Evolutionary conservation across 2,797 vertebrate genomes (phyloP).

Genomic region (Ctenopoma kingsleyae): DNA sequence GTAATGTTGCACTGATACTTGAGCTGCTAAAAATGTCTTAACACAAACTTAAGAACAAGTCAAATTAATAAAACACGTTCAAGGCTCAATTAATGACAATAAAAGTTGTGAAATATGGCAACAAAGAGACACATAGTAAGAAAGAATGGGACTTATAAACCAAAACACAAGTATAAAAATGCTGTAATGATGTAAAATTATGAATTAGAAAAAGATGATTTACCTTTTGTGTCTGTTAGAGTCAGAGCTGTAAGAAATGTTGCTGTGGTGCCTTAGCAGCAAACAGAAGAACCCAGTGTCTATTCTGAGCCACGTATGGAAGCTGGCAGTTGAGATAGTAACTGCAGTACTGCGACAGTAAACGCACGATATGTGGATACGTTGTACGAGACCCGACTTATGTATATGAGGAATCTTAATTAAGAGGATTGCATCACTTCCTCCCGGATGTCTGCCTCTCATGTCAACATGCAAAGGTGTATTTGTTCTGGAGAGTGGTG

Average conservation of each 20-base stretch:
- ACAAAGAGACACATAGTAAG: background rate
- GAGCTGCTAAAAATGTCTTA: background rate
- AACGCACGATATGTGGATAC: slow-evolving; percentile 57
- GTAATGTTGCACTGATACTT: too few relatives aligned
- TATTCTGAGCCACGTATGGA: slow-evolving; percentile 30
- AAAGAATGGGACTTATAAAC: background rate
- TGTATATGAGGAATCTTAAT: slow-evolving; percentile 74
- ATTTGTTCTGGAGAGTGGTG: slow-evolving; percentile 59
- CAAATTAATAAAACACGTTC: background rate
- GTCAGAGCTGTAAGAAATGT: slow-evolving; percentile 27
- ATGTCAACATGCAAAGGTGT: slow-evolving; percentile 61
- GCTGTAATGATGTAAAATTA: too few relatives aligned
- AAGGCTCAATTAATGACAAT: too few relatives aligned
- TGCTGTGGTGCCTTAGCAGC: slow-evolving; percentile 29
- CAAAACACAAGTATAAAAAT: background rate
- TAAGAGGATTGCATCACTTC: slow-evolving; percentile 82
- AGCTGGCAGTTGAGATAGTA: slow-evolving; percentile 31
- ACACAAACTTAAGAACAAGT: background rate
- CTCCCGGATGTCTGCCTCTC: slow-evolving; percentile 69
- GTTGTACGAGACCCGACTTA: slow-evolving; percentile 50
- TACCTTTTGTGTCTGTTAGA: slow-evolving; percentile 37
- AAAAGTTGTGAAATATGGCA: too few relatives aligned
- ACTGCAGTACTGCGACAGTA: background rate
- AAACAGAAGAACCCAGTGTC: slow-evolving; percentile 30
- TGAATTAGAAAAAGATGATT: slow-evolving; percentile 11